Conservation (phyloP, 1,140 invertebrate genomes). For the Papilio aristodemus region DNA sequence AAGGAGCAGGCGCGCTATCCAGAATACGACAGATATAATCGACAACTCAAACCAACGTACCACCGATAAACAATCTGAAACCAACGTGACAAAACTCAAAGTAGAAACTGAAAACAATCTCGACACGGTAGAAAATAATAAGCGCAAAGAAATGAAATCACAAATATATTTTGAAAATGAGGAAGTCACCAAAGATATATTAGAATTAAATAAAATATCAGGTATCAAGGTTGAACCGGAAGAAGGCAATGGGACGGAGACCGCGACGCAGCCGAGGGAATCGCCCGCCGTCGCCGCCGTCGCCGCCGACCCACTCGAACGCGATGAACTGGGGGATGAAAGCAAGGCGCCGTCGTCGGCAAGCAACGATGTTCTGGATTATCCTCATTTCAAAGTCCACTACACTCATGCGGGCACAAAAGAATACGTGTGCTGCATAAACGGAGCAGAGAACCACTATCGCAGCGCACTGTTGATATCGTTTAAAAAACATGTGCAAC, state of each 20-base stretch:
- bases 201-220: conserved; percentile 35
- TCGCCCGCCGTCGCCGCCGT: not conserved
- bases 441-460: conserved; percentile 60
- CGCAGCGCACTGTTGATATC: conserved; percentile 66
- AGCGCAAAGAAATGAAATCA: conserved; percentile 46
- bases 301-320: not conserved
- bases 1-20: conserved; percentile 54
- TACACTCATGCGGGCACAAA: conserved; percentile 53
- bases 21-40: conserved; percentile 42
- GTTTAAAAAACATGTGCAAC: conserved; percentile 69
- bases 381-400: conserved; percentile 67
- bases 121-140: conserved; percentile 28
- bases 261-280: not conserved
- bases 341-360: not conserved
- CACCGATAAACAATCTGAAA: not conserved
- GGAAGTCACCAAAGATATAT: conserved; percentile 41
- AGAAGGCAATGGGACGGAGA: conserved; percentile 28
- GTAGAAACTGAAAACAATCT: conserved; percentile 29
- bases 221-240: conserved; percentile 46
- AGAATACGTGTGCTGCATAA: conserved; percentile 72
- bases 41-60: conserved; percentile 33
- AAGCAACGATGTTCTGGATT: conserved; percentile 54
- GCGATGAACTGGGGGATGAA: not conserved
- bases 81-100: conserved; percentile 28
- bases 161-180: conserved; percentile 68